Evolutionary conservation across 2,113 vertebrate genomes (phyloP).

Genomic region (Microcebus lehilahytsara): DNA sequence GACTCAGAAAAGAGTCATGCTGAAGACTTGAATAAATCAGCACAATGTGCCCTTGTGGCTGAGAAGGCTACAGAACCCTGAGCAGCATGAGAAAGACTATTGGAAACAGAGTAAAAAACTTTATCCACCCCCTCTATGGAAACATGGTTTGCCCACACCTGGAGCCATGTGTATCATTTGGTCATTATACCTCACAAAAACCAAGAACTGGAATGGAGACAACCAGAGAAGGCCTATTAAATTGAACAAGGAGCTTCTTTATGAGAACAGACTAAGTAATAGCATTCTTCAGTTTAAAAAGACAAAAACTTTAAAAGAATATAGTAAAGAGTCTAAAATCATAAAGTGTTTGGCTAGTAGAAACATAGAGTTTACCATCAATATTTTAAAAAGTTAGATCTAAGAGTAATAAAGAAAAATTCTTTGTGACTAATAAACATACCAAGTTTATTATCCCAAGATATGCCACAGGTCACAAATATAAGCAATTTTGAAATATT

Average conservation of each 20-base stretch:
- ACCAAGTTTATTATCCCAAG: neutral
- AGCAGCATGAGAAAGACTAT: conserved; percentile 31
- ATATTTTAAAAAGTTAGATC: conserved; percentile 4
- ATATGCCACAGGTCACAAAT: neutral
- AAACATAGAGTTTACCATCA: neutral
- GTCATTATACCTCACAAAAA: conserved; percentile 37
- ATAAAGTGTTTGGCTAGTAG: neutral
- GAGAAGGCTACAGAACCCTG: conserved; percentile 1
- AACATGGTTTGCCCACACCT: conserved; percentile 45
- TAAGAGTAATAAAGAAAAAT: conserved; percentile 29
- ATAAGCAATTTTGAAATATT: neutral
- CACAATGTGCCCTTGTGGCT: conserved; percentile 70
- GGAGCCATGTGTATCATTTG: neutral
- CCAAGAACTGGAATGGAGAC: conserved; percentile 20
- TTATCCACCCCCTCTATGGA: conserved; percentile 16
- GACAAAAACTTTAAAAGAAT: conserved; percentile 43
- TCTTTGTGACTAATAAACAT: neutral
- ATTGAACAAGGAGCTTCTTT: conserved; percentile 39
- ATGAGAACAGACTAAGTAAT: conserved; percentile 42
- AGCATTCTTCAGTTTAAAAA: conserved; percentile 23
- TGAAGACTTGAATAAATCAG: conserved; percentile 59
- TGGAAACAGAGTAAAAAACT: conserved; percentile 53
- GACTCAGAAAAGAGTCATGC: conserved; percentile 75
- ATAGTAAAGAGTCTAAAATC: neutral
- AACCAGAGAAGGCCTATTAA: conserved; percentile 47